Evolutionary conservation across 2,797 vertebrate species (phyloP), one percentile per base, ranked within the genome.

Genomic region (Sebastes paucispinis): DNA sequence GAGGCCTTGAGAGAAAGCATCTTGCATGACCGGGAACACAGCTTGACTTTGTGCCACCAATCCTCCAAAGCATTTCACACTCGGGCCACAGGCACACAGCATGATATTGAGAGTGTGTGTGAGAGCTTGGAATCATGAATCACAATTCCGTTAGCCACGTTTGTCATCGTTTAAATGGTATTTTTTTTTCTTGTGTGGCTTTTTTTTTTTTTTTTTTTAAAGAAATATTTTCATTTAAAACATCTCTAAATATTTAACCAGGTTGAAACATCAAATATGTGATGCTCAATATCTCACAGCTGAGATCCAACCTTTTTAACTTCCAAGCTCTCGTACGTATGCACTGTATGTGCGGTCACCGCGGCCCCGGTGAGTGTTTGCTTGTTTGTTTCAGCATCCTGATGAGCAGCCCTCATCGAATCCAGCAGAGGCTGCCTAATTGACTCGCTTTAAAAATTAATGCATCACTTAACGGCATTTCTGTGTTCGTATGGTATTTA

Each of bases 361-460:
- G 50, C 71, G 77, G 64, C 64, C 39, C 69, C 4, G 22, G 80
- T 64, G 62, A 80, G 79, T n/a, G 83, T 50, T 50, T 50, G 47
- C 87, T 88, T 93, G 88, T 92, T 91, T 91, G 90, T 91, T 91
- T 85, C 87, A 84, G 87, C 83, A 64, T 90, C 75, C 69, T 91
- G 88, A 94, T 88, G 91, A 95, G 90, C 88, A 91, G 83, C 76
- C 82, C 77, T 72, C 65, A 89, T 90, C 13, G 32, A 82, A 93
- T 88, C 81, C 87, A 88, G 87, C 87, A 88, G 94, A 93, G 93
- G 82, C 78, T 83, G 70, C 83, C 93, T 95, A 95, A 95, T 92
- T 94, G 91, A 91, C 88, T 93, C 83, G 74, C 78, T 81, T 95
- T 89, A 94, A 95, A 95, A 92, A 94, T 94, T 90, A 88, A 96